A percentile compares a stretch with the other conserved stretches of the same genome.
Evolutionary conservation across 2,797 vertebrate species (phyloP).

Genomic region (Tapera naevia): DNA sequence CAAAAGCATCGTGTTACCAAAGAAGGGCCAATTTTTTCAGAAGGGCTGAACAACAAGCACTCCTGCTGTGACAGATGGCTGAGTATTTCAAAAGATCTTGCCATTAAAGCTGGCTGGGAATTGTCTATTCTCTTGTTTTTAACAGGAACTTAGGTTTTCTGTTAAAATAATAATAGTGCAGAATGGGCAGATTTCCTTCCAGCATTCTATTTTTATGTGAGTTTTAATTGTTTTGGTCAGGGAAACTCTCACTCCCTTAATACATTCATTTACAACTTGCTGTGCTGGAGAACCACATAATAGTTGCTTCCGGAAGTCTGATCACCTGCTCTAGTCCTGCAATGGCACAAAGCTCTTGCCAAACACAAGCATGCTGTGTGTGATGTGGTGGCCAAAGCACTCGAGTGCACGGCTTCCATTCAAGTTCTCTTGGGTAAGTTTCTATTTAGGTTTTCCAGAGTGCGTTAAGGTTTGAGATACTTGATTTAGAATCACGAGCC

Average conservation of each 20-base stretch:
- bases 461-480: background rate
- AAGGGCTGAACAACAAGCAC: constrained; percentile 33
- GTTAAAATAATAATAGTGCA: constrained; percentile 28
- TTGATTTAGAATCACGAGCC: background rate
- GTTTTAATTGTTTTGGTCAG: constrained; percentile 20
- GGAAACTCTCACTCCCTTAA: background rate
- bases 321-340: background rate
- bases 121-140: constrained; percentile 46
- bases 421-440: background rate
- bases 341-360: background rate
- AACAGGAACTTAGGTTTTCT: constrained; percentile 51
- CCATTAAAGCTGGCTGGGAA: constrained; percentile 50
- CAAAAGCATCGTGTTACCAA: constrained; percentile 26
- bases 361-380: background rate
- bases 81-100: constrained; percentile 54
- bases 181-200: constrained; percentile 31
- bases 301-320: background rate
- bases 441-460: background rate
- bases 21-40: constrained; percentile 49
- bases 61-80: constrained; percentile 66
- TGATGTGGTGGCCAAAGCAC: background rate
- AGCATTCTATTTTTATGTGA: constrained; percentile 38
- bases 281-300: background rate
- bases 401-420: background rate
- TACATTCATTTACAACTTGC: background rate